Conservation (phyloP, 2,888 invertebrate species). For the Cecidostiba fungosa region DNA sequence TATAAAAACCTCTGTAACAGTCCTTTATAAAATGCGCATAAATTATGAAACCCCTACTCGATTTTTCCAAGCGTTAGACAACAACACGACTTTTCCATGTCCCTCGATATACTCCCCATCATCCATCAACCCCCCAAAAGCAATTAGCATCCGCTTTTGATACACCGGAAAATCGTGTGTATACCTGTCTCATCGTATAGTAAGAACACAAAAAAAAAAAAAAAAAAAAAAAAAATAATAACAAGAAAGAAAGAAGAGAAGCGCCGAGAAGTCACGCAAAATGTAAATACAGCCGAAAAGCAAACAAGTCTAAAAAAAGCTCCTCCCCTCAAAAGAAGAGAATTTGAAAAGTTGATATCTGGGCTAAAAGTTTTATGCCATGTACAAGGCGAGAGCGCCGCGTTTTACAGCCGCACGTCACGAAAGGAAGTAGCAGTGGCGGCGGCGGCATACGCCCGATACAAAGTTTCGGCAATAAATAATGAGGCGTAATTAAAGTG, state of each 20-base stretch:
- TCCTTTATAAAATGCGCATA: slow-evolving; percentile 32
- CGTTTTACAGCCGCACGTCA: slow-evolving; percentile 67
- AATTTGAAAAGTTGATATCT: slow-evolving; percentile 66
- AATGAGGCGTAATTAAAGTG: slow-evolving; percentile 73
- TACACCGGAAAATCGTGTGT: slow-evolving; percentile 11
- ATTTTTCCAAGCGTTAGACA: slow-evolving; percentile 19
- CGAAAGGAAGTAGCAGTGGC: slow-evolving; percentile 63
- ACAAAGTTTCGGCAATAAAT: slow-evolving; percentile 73
- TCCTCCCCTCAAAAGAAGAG: slow-evolving; percentile 29
- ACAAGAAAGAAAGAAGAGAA: background rate
- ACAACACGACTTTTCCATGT: slow-evolving; percentile 26
- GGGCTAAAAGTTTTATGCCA: slow-evolving; percentile 55
- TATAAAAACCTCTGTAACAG: background rate
- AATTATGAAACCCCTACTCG: slow-evolving; percentile 9
- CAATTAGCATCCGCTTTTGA: slow-evolving; percentile 21
- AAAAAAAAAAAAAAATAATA: background rate
- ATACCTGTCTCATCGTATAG: background rate
- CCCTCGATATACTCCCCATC: slow-evolving; percentile 12
- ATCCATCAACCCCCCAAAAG: background rate
- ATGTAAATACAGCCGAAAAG: slow-evolving; percentile 45
- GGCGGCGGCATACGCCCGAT: slow-evolving; percentile 40
- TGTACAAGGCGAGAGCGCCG: slow-evolving; percentile 23
- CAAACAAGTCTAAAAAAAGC: slow-evolving; percentile 6
- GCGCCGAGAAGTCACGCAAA: slow-evolving; percentile 50
- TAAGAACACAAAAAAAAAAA: background rate